phyloP scores from a whole-genome alignment of 2,797 vertebrate species.

The Acipenser ruthenus region DNA sequence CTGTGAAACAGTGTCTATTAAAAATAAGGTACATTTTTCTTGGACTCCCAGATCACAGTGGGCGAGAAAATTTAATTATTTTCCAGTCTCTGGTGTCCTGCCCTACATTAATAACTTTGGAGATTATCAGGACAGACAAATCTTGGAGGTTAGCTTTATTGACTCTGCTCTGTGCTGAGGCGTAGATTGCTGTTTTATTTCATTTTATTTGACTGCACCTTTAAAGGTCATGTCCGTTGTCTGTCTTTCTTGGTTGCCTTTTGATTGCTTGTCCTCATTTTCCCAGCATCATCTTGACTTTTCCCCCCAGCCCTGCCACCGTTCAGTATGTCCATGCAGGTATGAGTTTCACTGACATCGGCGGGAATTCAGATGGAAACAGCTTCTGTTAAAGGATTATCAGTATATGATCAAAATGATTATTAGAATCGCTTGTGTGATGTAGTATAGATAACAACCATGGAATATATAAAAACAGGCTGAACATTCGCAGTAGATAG shows the following conservation, averaged over 20 bases:
- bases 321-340: too few relatives aligned
- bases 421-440: too few relatives aligned
- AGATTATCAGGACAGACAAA: not conserved
- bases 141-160: not conserved
- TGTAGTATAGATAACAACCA: too few relatives aligned
- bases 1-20: not conserved
- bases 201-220: not conserved
- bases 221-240: not conserved
- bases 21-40: constrained; percentile 1
- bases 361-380: too few relatives aligned
- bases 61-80: not conserved
- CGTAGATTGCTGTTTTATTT: not conserved
- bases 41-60: not conserved
- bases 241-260: not conserved
- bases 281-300: not conserved
- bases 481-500: too few relatives aligned
- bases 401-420: too few relatives aligned
- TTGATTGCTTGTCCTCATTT: not conserved
- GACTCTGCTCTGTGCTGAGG: not conserved
- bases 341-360: too few relatives aligned
- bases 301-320: not conserved
- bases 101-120: constrained; percentile 3
- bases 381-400: too few relatives aligned
- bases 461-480: too few relatives aligned
- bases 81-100: constrained; percentile 1